A percentile compares a stretch with the other conserved stretches of the same genome.
Conservation (phyloP, 2,113 vertebrate species). For the Tiliqua scincoides region DNA sequence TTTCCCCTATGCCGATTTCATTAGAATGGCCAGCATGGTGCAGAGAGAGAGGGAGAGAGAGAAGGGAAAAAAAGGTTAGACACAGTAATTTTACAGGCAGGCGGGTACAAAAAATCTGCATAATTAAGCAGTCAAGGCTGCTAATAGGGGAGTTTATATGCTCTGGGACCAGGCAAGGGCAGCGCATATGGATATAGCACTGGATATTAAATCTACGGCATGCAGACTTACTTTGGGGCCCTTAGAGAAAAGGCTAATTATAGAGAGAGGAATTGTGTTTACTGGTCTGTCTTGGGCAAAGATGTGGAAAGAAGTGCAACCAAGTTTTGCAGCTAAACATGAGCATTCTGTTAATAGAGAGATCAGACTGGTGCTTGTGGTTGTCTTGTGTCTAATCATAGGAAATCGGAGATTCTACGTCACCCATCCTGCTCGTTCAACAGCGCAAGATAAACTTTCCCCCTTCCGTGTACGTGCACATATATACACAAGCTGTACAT, state of each 20-base stretch:
- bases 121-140: conserved; percentile 91
- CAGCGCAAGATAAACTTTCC: conserved; percentile 50
- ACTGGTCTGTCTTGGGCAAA: conserved; percentile 89
- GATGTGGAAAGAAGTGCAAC: conserved; percentile 83
- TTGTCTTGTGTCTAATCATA: conserved; percentile 76
- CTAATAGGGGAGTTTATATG: conserved; percentile 92
- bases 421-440: conserved; percentile 56
- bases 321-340: conserved; percentile 83
- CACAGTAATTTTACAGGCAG: conserved; percentile 89
- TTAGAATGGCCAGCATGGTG: conserved; percentile 88
- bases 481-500: conserved; percentile 62
- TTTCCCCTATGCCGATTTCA: conserved; percentile 83
- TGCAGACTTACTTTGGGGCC: conserved; percentile 84
- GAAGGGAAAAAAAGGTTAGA: conserved; percentile 80
- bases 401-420: conserved; percentile 71
- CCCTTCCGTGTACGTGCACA: conserved; percentile 46
- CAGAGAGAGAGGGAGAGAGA: conserved; percentile 67
- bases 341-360: conserved; percentile 85
- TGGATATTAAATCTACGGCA: conserved; percentile 90
- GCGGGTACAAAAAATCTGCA: conserved; percentile 90
- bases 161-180: conserved; percentile 87
- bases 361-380: conserved; percentile 77
- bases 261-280: conserved; percentile 90
- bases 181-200: conserved; percentile 88
- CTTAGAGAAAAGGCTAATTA: conserved; percentile 89